A percentile compares a stretch with the other conserved stretches of the same genome.
phyloP scores from a whole-genome alignment of 2,797 vertebrate genomes.

The Atherinosoma microstoma region DNA sequence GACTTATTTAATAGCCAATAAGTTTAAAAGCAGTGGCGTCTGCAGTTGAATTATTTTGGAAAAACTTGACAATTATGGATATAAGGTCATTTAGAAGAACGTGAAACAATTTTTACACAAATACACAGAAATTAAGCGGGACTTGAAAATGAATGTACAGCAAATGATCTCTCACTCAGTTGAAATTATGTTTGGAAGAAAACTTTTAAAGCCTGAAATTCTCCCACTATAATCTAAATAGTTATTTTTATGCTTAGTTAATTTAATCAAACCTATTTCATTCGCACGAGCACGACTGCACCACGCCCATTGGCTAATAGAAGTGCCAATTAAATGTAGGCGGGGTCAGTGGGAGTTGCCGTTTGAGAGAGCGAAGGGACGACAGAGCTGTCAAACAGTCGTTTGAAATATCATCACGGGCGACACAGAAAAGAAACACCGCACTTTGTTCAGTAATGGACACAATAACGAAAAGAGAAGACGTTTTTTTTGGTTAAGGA shows the following conservation, averaged over 20 bases:
- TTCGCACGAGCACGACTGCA: background rate
- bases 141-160: background rate
- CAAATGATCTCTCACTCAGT: background rate
- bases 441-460: slow-evolving; percentile 23
- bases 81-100: too few relatives aligned
- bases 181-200: too few relatives aligned
- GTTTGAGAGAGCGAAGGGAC: slow-evolving; percentile 19
- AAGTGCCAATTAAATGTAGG: slow-evolving; percentile 56
- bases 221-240: background rate
- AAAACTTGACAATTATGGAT: background rate
- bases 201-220: background rate
- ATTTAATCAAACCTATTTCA: background rate
- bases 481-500: background rate
- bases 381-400: slow-evolving; percentile 78
- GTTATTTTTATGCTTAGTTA: background rate
- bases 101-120: background rate
- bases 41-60: background rate
- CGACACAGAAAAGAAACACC: slow-evolving; percentile 21
- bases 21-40: background rate
- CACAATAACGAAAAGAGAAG: background rate
- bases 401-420: slow-evolving; percentile 53
- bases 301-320: slow-evolving; percentile 8
- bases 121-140: background rate
- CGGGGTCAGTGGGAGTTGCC: slow-evolving; percentile 40
- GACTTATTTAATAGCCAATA: background rate